These are phyloP conservation scores for Scalopus aquaticus DNA, from an alignment of 2,113 vertebrate genomes.

Conservation along the genomic window DNA sequence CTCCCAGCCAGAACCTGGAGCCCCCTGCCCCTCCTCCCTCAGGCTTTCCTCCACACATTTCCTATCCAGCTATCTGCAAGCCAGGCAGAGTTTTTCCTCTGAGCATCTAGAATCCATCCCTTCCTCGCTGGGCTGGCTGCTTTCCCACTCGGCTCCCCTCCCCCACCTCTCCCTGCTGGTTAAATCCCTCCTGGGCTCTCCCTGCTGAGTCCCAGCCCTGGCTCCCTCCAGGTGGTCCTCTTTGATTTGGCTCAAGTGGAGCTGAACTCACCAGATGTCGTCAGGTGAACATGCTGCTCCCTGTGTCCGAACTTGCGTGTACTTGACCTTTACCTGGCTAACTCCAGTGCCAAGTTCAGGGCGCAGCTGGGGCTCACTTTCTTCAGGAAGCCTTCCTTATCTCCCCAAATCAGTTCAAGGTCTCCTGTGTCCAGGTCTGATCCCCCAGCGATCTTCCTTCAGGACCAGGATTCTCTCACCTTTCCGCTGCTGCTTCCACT, in stretches of 20 bases:
- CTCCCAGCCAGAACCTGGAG: neutral
- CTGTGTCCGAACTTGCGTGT: neutral
- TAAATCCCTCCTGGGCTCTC: neutral
- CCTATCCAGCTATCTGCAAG: neutral
- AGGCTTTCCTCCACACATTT: neutral
- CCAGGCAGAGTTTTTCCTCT: neutral
- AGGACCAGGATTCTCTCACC: neutral
- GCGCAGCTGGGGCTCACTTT: neutral
- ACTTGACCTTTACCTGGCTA: neutral
- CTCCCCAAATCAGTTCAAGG: neutral
- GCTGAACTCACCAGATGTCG: neutral
- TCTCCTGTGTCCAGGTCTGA: neutral
- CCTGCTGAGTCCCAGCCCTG: neutral
- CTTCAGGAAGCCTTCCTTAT: neutral
- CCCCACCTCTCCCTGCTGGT: accelerated
- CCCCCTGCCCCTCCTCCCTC: neutral
- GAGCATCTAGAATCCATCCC: neutral
- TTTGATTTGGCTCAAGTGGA: neutral
- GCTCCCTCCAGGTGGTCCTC: neutral
- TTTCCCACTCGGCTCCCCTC: no score
- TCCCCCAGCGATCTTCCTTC: neutral
- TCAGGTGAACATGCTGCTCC: no score
- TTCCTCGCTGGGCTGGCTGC: neutral
- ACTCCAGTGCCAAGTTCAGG: neutral
- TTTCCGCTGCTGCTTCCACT: neutral